Base-by-base conservation (phyloP, 2,113 vertebrate genomes). In the Pongo pygmaeus region DNA sequence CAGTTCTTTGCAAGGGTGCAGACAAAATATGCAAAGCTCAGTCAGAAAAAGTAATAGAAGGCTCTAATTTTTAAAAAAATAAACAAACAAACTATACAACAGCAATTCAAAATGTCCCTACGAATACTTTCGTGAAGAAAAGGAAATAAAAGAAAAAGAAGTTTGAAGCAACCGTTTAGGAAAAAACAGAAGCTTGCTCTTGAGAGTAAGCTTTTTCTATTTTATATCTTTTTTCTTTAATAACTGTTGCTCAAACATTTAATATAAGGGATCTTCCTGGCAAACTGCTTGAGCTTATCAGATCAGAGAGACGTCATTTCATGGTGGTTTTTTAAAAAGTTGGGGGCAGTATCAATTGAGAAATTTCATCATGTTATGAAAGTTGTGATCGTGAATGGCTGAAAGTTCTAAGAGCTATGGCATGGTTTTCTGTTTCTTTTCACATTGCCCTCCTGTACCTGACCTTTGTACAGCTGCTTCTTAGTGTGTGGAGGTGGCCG, bases 401-500 rank as follows among this genome's bases (percentile, higher is more conserved):
- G 67, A 87, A 97, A 96, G 92, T 94, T 93, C 92, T 96, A 74
- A 92, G 96, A 97, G 91, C 92, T 94, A 91, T 86, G 89, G 94
- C 86, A 35, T 85, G 81, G 93, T 92, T 98, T 50, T 95, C 55
- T 27, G 14, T 35, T 96, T 98, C 96, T 97, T 97, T 97, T 96
- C 96, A 75, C 89, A 50, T 87, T 89, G 91, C 43, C 94, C 97
- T 98, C 94, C 92, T 97, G 87, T 95, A 94, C 96, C 96, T 98
- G 97, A 98, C 98, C 96, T 98, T 97, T 98, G 97, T 92, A 94
- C 94, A 97, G 97, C 93, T 98, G 97, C 97, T 97, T 97, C 94
- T 93, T 90, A 98, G 90, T 91, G 96, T 92, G 90, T 97, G 89
- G 93, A 98, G 95, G 97, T 97, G 97, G 95, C 89, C 98, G 96